Evolutionary conservation across 1,140 invertebrate genomes (phyloP), one percentile per base, ranked within the genome.

Genomic region (Saxidomus purpurata): DNA sequence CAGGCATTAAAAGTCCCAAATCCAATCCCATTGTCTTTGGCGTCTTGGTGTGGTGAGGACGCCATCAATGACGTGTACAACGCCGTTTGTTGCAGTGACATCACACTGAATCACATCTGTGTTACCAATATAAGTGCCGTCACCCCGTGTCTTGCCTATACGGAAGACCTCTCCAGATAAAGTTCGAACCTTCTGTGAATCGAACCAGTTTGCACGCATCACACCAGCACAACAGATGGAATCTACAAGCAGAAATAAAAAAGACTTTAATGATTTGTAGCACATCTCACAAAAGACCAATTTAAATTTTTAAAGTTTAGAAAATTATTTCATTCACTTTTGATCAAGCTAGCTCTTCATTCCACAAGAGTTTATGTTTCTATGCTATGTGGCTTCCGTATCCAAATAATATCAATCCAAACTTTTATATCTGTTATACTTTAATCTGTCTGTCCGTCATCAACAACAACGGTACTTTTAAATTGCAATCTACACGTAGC

Each of bases 41-140:
- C 25, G 55, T 55, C 38, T 47, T 38, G 47, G 36, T 19, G 69
- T 38, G 13, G 38, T 83, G 22, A 97, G 89, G 11, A 97, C 96
- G 36, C 92, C 92, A 88, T 97, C 96, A 43, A 97, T 95, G 22
- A 95, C 95, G 91, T 97, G 96, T 63, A 97, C 92, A 40, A 97
- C 96, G 8, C 97, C 97, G 93, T 97, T 97, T 15, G 96, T 96
- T 0, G 95, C 96, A 28, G 96, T 94, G 31, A 96, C 93, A 90
- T 97, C 96, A 87, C 93, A 93, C 28, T 87, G 69, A n/a, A 34
- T 90, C 19, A 94, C 83, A 19, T 89, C 31, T 34, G 87, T 85
- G 52, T 90, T 61, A 25, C 63, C 90, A 43, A 93, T 67, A 38
- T 55, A 71, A 11, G 81, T 28, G 17, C 36, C 15, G 31, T 47